A percentile compares a stretch with the other conserved stretches of the same genome.
Evolutionary conservation across 2,113 vertebrate genomes (phyloP).

Genomic region (Erythrocercus mccallii): DNA sequence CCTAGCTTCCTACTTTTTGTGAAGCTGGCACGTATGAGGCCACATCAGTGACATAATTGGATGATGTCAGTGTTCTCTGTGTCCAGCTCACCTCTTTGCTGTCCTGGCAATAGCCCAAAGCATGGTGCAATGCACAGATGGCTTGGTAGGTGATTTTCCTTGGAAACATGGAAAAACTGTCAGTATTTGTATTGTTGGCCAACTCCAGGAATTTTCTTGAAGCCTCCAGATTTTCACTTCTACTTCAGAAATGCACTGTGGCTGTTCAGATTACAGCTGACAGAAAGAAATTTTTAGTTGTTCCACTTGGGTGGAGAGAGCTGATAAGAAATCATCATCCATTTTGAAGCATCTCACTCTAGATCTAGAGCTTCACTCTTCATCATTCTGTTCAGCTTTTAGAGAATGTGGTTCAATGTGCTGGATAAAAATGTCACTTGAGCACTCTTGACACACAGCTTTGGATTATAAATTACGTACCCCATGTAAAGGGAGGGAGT

Average conservation of each 20-base stretch:
- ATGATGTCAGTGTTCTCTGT: background rate
- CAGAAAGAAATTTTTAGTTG: background rate
- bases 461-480: background rate
- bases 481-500: background rate
- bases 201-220: conserved; percentile 4
- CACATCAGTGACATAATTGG: background rate
- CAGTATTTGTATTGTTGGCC: background rate
- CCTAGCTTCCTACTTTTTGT: background rate
- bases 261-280: background rate
- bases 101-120: background rate
- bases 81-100: background rate
- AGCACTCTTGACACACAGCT: background rate
- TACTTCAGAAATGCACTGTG: background rate
- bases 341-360: background rate
- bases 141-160: background rate
- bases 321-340: background rate
- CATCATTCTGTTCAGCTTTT: background rate
- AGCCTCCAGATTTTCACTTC: background rate
- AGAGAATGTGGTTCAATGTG: background rate
- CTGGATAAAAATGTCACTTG: background rate
- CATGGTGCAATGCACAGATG: background rate
- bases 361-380: background rate
- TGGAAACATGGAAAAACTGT: background rate
- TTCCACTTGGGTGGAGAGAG: background rate
- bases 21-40: background rate